Evolutionary conservation across 2,797 vertebrate genomes (phyloP).

Genomic region (Gymnocypris eckloni): DNA sequence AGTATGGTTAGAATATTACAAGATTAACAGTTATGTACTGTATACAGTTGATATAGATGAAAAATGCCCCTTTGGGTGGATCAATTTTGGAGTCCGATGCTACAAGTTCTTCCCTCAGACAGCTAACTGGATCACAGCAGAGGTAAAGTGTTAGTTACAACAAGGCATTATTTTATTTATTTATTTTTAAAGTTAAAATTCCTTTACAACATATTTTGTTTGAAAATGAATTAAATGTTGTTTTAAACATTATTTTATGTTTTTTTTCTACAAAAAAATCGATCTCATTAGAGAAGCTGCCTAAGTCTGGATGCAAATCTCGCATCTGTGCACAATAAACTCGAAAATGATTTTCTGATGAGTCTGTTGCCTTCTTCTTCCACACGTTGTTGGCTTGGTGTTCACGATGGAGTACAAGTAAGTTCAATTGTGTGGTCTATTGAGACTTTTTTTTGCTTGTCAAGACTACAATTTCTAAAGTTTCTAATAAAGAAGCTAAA

Average conservation of each 20-base stretch:
- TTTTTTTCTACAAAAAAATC: not conserved
- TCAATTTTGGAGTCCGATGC: not conserved
- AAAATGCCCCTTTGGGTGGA: not conserved
- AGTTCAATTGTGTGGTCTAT: no score
- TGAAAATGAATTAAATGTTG: not conserved
- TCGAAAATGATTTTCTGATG: not conserved
- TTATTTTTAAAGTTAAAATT: not conserved
- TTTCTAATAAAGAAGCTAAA: not conserved
- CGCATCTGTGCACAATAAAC: not conserved
- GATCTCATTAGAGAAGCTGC: not conserved
- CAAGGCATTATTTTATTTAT: not conserved
- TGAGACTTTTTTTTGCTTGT: not conserved
- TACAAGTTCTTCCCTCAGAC: no score
- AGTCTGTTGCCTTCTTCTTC: not conserved
- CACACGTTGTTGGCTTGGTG: not conserved
- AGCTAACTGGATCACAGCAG: not conserved
- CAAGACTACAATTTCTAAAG: not conserved
- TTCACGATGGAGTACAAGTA: no score
- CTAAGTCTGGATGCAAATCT: not conserved
- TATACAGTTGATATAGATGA: rapidly evolving
- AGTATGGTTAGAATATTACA: not conserved
- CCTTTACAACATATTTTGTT: no score
- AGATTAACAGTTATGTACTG: not conserved
- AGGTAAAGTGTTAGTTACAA: not conserved
- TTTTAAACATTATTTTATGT: not conserved